Base-by-base conservation (phyloP, 2,113 vertebrate genomes). In the Chloroceryle aenea region DNA sequence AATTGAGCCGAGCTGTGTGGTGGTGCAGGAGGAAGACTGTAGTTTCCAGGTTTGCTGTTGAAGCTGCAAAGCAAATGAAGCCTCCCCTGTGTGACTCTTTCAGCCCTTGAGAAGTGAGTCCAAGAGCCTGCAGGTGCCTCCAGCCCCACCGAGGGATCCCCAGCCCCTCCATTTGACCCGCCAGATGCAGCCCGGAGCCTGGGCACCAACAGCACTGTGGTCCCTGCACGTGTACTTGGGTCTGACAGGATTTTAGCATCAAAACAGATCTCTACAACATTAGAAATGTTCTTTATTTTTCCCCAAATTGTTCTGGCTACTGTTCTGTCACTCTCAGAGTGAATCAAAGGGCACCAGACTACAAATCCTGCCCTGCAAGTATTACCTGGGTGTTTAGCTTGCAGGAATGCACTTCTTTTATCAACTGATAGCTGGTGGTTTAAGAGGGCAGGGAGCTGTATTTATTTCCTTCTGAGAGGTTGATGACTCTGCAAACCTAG, bases 351-450 rank as follows among this genome's bases (percentile, higher is more conserved):
- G 40, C 40, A 69, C 61, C 77, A 48, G 76, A 76, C 56, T 86
- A 72, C 73, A 77, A 72, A 86, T 92, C 92, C 82, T 96, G 93
- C 95, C 36, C 42, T 68, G 27, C 89, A 50, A 90, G 87, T 86
- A 9, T 75, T 16, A 76, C 85, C 75, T 83, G 59, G 55, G 19
- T 62, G 71, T 88, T 95, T 62, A 74, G 38, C 47, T 86, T 77
- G 82, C 63, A 90, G 88, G 72, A 75, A 81, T 75, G 56, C 56
- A 13, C 29, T 72, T 77, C 68, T 90, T 88, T 88, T 91, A 94
- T 94, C 79, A 78, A 4, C 76, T 85, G 93, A 72, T 90, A 95
- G 4, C 61, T 90, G 55, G 23, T 56, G 85, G 56, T 93, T 63
- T 30, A 59, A 32, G 87, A 94, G 85, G 91, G 79, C 79, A 59